These are phyloP conservation scores for Tenthredo mesomela DNA, from an alignment of 2,888 invertebrate genomes.

Conservation along the genomic window DNA sequence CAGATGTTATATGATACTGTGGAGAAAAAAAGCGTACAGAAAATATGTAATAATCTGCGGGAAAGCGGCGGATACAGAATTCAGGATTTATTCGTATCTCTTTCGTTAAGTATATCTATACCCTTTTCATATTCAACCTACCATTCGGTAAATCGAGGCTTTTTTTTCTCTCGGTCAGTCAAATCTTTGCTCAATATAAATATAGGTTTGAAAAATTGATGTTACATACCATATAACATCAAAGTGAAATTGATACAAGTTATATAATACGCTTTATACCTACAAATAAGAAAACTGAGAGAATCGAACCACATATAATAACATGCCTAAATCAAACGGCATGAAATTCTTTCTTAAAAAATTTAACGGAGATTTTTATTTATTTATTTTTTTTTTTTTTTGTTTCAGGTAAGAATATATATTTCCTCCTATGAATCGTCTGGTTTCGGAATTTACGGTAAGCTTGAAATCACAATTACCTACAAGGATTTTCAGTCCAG, in stretches of 20 bases:
- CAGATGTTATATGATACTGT: background rate
- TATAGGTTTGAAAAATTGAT: background rate
- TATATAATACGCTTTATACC: background rate
- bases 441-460: background rate
- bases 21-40: background rate
- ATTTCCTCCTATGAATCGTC: background rate
- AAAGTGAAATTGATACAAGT: background rate
- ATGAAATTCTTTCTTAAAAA: background rate
- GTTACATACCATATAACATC: background rate
- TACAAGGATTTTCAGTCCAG: too few relatives aligned
- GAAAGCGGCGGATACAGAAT: background rate
- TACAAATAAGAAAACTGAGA: background rate
- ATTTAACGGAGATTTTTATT: background rate
- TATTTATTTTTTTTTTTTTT: background rate
- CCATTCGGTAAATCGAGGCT: background rate
- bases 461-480: background rate
- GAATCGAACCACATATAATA: too few relatives aligned
- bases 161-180: background rate
- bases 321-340: background rate
- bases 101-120: background rate
- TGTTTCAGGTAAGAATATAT: conserved; percentile 35
- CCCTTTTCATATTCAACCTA: background rate
- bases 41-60: background rate
- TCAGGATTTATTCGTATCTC: background rate
- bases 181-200: background rate